phyloP scores from a whole-genome alignment of 2,113 vertebrate genomes.

The Nibea coibor region DNA sequence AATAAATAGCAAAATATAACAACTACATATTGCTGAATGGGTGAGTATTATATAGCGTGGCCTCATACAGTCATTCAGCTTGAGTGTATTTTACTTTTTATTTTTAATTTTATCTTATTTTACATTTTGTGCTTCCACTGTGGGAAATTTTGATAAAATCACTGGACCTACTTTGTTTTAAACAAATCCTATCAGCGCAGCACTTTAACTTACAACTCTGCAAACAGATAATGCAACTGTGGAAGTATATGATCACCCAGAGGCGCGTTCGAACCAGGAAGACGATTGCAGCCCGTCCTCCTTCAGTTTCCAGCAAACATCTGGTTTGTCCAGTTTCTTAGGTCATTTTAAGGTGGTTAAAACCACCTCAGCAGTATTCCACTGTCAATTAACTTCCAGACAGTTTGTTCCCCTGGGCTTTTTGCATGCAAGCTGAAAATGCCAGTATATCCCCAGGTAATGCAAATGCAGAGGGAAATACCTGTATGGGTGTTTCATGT shows the following conservation, averaged over 20 bases:
- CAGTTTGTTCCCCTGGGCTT: constrained; percentile 40
- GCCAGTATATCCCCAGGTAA: constrained; percentile 54
- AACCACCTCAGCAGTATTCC: not conserved
- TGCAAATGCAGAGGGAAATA: constrained; percentile 41
- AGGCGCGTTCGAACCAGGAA: not conserved
- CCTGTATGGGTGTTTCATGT: not conserved
- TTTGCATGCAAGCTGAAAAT: constrained; percentile 3
- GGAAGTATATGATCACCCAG: not conserved
- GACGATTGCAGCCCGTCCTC: not conserved
- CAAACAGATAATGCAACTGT: not conserved
- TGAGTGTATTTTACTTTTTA: not conserved
- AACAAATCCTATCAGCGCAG: not conserved
- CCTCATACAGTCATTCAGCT: not conserved
- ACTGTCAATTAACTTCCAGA: constrained; percentile 3
- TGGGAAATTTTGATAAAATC: not conserved
- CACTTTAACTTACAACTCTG: not conserved
- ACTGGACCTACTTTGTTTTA: not conserved
- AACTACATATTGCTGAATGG: not conserved
- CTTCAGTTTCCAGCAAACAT: constrained; percentile 23
- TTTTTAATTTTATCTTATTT: not conserved
- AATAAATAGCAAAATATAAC: no score
- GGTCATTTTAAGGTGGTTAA: not conserved
- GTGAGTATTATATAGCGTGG: not conserved
- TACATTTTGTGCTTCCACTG: not conserved
- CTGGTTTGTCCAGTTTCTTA: constrained; percentile 49